Conservation (phyloP, 1,140 invertebrate genomes). For the Halesus radiatus region DNA sequence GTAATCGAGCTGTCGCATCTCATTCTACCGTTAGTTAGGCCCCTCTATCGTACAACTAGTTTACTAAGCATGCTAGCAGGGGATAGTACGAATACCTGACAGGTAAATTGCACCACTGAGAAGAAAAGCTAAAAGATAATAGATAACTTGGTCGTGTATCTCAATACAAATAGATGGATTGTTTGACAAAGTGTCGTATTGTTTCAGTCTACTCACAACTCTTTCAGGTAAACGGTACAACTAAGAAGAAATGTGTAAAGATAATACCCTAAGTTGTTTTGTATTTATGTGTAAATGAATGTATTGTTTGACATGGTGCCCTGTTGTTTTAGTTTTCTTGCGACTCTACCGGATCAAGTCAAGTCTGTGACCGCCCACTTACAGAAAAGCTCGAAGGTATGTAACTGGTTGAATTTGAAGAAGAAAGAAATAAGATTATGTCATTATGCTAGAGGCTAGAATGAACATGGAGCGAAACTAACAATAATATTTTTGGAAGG, state of each 20-base stretch:
- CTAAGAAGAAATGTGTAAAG: not conserved
- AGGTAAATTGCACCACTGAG: not conserved
- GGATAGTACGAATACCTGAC: not conserved
- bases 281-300: not conserved
- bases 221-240: not conserved
- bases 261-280: not conserved
- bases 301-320: not conserved
- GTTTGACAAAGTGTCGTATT: too few species aligned
- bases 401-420: not conserved
- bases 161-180: too few species aligned
- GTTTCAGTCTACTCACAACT: too few species aligned
- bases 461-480: too few species aligned
- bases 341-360: not conserved
- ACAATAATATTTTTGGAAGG: too few species aligned
- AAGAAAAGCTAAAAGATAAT: too few species aligned
- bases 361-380: not conserved
- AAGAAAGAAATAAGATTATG: not conserved
- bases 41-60: conserved; percentile 3
- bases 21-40: not conserved
- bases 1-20: conserved; percentile 8
- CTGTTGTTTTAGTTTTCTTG: not conserved
- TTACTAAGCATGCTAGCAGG: not conserved
- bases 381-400: conserved; percentile 13
- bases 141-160: too few species aligned
- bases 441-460: too few species aligned